Conservation (phyloP, 1,140 invertebrate species). For the Oedothorax gibbosus region DNA sequence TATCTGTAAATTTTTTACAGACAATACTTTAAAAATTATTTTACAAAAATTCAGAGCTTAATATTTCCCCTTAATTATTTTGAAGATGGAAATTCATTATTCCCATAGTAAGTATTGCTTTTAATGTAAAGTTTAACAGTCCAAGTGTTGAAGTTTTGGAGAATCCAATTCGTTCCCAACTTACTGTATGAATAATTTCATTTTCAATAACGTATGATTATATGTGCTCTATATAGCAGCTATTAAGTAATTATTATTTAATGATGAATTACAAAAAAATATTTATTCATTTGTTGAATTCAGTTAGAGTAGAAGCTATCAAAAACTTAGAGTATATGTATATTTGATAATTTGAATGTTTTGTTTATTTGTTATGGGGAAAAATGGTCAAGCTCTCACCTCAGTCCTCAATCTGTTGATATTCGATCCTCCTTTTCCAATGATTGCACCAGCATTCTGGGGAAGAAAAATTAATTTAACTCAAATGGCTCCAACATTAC, state of each 20-base stretch:
- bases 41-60: too few species aligned
- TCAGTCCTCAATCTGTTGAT: conserved; percentile 95
- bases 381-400: conserved; percentile 75
- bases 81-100: background rate
- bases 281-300: background rate
- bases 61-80: too few species aligned
- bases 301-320: background rate
- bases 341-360: background rate
- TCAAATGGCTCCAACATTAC: too few species aligned
- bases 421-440: conserved; percentile 93
- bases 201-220: background rate
- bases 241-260: background rate
- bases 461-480: background rate
- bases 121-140: background rate
- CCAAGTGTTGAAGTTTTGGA: background rate
- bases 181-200: background rate
- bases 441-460: conserved; percentile 96
- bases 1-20: too few species aligned
- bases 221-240: background rate
- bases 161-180: background rate
- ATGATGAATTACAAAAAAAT: background rate
- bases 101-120: background rate
- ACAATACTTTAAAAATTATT: too few species aligned
- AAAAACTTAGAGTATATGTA: background rate
- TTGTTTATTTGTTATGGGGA: background rate